Base-by-base conservation (phyloP, 2,113 vertebrate genomes). In the Apodemus sylvaticus region DNA sequence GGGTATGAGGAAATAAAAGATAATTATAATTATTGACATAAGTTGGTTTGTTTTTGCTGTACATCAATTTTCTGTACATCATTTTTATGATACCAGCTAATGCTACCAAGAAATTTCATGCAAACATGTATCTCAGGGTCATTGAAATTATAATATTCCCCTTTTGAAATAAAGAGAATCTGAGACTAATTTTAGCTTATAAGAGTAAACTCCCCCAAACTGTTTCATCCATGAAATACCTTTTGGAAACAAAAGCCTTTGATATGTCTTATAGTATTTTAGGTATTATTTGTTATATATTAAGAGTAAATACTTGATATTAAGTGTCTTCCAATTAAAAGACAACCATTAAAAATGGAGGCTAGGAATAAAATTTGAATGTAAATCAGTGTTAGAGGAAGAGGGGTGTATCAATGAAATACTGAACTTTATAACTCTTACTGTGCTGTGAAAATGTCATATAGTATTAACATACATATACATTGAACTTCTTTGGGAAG, bases 1-100 rank as follows among this genome's bases (percentile, higher is more conserved):
- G 81, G 10, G 3, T 83, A 68, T 90, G 77, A 91, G 81, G 73
- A 96, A 97, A 91, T 91, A 95, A 97, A 94, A 94, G 45, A 85
- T 51, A 92, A 71, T 92, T 95, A 55, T 91, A 71, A 42, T 74
- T 92, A 78, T 86, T 86, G 89, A 93, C 94, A 95, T n/a, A 92
- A 66, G 77, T 48, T 76, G 71, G 31, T 96, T 76, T 79, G 93
- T 39, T 91, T 5, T 51, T 19, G 34, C n/a, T 94, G n/a, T 73
- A n/a, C n/a, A n/a, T n/a, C n/a, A n/a, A n/a, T n/a, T n/a, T 92
- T 92, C 82, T 95, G 55, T 86, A 91, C 26, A 94, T 92, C 90
- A 94, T 70, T 96, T 93, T 93, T 55, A 88, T 85, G 77, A 39
- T 92, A 88, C 42, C 89, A 92, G 66, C 64, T 83, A 96, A 73